Evolutionary conservation across 2,113 vertebrate species (phyloP).

Genomic region (Fukomys damarensis): DNA sequence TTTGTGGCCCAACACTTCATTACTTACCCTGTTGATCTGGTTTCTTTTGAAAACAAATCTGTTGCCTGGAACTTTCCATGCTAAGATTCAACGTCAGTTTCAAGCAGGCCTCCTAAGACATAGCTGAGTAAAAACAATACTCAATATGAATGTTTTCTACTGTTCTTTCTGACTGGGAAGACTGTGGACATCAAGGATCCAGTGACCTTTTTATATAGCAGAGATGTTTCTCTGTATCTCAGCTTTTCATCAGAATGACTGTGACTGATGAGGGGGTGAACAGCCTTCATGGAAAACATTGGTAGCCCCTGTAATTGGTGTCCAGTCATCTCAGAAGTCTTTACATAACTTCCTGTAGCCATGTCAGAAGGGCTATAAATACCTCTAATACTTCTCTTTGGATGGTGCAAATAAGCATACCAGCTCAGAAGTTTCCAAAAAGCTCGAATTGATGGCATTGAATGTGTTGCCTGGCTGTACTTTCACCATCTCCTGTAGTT

Average conservation of each 20-base stretch:
- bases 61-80: constrained; percentile 71
- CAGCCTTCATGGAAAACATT: constrained; percentile 67
- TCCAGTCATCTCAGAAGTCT: constrained; percentile 62
- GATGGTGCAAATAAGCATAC: constrained; percentile 59
- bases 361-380: constrained; percentile 43
- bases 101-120: constrained; percentile 78
- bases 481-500: neutral
- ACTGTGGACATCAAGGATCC: constrained; percentile 18
- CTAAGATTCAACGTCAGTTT: constrained; percentile 70
- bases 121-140: constrained; percentile 74
- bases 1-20: constrained; percentile 45
- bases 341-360: constrained; percentile 63
- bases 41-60: constrained; percentile 77
- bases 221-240: constrained; percentile 13
- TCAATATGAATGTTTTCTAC: constrained; percentile 40
- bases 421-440: constrained; percentile 62
- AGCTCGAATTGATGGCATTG: neutral
- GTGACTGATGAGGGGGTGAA: neutral
- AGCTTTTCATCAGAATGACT: constrained; percentile 41
- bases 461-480: neutral
- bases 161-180: constrained; percentile 62
- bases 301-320: neutral
- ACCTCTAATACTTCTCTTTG: constrained; percentile 43
- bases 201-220: constrained; percentile 22
- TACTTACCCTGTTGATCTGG: neutral